These are phyloP conservation scores for Melanerpes formicivorus DNA, from an alignment of 2,113 vertebrate genomes.

Conservation along the genomic window DNA sequence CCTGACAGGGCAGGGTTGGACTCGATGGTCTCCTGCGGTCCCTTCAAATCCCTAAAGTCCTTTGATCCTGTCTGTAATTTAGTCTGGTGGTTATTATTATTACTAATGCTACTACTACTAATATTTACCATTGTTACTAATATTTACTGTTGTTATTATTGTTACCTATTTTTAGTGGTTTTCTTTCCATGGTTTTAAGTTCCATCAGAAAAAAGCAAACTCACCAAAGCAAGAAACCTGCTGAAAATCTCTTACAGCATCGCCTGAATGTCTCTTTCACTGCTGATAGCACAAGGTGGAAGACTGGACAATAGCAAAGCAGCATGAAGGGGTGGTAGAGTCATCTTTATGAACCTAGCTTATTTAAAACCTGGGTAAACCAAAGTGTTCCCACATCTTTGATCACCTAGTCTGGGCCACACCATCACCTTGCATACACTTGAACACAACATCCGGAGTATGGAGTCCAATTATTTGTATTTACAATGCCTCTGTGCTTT, in stretches of 20 bases:
- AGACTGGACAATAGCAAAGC: neutral
- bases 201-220: neutral
- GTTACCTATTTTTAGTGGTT: neutral
- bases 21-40: too few relatives aligned
- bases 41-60: too few relatives aligned
- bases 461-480: neutral
- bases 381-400: neutral
- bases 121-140: too few relatives aligned
- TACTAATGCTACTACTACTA: too few relatives aligned
- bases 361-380: neutral
- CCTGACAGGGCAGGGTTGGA: too few relatives aligned
- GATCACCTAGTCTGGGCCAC: neutral
- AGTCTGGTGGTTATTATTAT: too few relatives aligned
- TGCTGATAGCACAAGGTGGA: neutral
- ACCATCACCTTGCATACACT: neutral
- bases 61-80: too few relatives aligned
- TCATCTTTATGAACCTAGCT: neutral
- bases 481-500: slow-evolving; percentile 1
- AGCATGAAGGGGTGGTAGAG: neutral
- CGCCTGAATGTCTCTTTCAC: neutral
- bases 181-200: neutral
- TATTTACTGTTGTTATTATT: neutral
- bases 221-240: neutral
- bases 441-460: neutral
- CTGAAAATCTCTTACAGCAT: neutral